phyloP scores from a whole-genome alignment of 2,797 vertebrate genomes.

The Bradypodion ventrale region DNA sequence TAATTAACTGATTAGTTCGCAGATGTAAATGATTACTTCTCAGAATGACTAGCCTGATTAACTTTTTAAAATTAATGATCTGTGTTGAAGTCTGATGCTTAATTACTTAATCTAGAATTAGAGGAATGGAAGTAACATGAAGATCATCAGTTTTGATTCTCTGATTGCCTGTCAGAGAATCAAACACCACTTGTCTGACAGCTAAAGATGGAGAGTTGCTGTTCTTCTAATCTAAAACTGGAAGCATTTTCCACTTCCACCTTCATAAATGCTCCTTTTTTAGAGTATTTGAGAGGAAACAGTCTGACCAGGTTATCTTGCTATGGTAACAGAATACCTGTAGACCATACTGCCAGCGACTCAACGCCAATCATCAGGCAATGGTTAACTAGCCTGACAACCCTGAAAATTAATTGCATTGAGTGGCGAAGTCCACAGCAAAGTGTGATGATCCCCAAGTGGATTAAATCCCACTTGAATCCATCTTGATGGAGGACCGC shows the following conservation, averaged over 20 bases:
- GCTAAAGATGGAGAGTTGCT: too few relatives aligned
- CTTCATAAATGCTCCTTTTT: background rate
- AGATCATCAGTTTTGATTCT: conserved; percentile 8
- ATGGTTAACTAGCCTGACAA: too few relatives aligned
- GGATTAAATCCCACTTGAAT: too few relatives aligned
- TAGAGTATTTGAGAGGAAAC: background rate
- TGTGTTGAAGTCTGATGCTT: conserved; percentile 20
- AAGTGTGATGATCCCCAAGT: too few relatives aligned
- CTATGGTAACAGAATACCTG: too few relatives aligned
- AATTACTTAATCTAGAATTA: conserved; percentile 40
- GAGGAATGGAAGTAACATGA: conserved; percentile 15
- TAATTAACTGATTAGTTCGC: conserved; percentile 41
- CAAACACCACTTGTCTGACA: background rate
- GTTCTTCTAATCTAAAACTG: background rate
- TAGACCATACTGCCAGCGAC: too few relatives aligned
- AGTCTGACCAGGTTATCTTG: too few relatives aligned
- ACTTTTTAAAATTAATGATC: conserved; percentile 38
- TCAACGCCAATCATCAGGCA: too few relatives aligned
- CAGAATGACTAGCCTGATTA: conserved; percentile 16
- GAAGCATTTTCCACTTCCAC: too few relatives aligned
- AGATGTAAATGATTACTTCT: conserved; percentile 42
- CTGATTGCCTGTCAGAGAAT: background rate
- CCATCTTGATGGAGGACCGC: too few relatives aligned
- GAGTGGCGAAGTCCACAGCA: too few relatives aligned
- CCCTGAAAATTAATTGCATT: too few relatives aligned